Conservation (phyloP, 2,888 invertebrate genomes). For the Diploptera punctata region DNA sequence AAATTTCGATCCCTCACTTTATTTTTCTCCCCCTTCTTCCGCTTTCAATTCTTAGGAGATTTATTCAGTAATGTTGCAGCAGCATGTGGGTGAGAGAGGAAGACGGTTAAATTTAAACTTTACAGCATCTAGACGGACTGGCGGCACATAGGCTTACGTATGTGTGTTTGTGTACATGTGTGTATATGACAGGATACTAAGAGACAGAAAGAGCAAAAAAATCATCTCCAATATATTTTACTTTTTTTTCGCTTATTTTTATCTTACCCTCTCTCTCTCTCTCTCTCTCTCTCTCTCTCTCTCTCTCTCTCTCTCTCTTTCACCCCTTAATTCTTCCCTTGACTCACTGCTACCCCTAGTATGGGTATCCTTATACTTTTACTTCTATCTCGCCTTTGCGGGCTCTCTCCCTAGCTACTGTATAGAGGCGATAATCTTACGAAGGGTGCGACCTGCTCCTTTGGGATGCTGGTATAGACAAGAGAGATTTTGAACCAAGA, state of each 20-base stretch:
- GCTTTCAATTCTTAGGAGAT: conserved; percentile 23
- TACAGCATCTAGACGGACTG: neutral
- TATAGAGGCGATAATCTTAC: conserved; percentile 14
- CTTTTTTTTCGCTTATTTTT: conserved; percentile 6
- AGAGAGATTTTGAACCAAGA: conserved; percentile 6
- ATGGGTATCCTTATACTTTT: conserved; percentile 1
- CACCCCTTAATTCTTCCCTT: conserved; percentile 24
- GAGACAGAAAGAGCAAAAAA: neutral
- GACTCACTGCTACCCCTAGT: conserved; percentile 1
- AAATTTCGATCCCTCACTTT: neutral
- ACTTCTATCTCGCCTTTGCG: neutral
- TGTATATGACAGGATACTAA: conserved; percentile 25
- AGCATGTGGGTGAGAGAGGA: neutral
- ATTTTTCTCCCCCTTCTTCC: neutral
- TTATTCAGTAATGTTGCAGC: conserved; percentile 26
- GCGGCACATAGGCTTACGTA: neutral
- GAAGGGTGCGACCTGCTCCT: conserved; percentile 9
- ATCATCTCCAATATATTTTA: conserved; percentile 15
- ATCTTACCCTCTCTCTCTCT: too few relatives aligned
- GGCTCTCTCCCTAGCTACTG: neutral
- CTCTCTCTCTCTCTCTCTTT: too few relatives aligned
- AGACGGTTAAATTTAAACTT: conserved; percentile 3
- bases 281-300: too few relatives aligned
- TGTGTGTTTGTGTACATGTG: too few relatives aligned
- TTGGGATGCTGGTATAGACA: neutral